Percentiles rank a stretch among this genome's conserved stretches.
These are phyloP conservation scores for Calameuta pallipes DNA, from an alignment of 2,888 invertebrate species.

Conservation along the genomic window DNA sequence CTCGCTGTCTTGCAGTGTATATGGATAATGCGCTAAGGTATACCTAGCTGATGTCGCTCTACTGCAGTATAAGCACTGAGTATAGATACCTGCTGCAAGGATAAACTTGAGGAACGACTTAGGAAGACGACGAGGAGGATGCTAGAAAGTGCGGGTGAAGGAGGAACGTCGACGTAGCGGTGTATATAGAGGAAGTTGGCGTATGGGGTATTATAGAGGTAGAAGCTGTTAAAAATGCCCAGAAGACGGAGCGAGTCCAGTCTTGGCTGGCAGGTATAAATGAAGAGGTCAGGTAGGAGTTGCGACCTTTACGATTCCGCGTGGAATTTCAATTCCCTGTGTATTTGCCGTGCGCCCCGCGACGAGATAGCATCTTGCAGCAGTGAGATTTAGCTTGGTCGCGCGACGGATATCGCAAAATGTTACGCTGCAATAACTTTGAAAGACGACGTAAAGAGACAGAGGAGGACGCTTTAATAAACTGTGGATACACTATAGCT, in stretches of 20 bases:
- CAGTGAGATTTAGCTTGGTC: background rate
- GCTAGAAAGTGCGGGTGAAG: background rate
- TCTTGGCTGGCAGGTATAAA: background rate
- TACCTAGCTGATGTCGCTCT: background rate
- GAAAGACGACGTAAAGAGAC: constrained; percentile 8
- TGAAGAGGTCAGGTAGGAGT: background rate
- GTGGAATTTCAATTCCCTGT: constrained; percentile 6
- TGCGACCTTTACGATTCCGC: background rate
- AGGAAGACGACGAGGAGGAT: background rate
- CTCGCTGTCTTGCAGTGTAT: background rate
- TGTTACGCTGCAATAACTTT: constrained; percentile 29
- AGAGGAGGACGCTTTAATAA: constrained; percentile 29
- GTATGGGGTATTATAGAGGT: background rate
- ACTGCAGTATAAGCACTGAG: background rate
- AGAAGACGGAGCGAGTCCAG: background rate
- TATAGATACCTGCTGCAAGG: background rate
- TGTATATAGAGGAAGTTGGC: background rate
- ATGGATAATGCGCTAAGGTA: background rate
- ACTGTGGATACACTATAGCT: constrained; percentile 23
- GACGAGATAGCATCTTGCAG: background rate
- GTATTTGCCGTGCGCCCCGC: background rate
- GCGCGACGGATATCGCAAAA: constrained; percentile 22
- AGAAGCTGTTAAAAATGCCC: background rate
- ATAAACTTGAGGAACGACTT: background rate
- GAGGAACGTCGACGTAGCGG: too few species aligned